Evolutionary conservation across 2,113 vertebrate genomes (phyloP), one percentile per base, ranked within the genome.

Genomic region (Pedionomus torquatus): DNA sequence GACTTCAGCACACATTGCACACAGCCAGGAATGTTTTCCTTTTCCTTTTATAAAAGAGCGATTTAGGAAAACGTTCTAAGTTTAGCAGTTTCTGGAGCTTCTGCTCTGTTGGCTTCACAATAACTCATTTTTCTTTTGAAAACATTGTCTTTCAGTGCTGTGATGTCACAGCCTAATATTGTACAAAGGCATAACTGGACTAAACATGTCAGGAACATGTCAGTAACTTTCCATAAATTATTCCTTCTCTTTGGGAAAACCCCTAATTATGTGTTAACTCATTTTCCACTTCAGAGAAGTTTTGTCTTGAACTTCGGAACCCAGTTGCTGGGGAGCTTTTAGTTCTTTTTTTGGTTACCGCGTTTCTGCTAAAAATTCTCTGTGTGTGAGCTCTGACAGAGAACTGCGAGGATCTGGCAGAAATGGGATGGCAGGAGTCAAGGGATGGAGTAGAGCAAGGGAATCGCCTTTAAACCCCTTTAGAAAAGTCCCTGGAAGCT

Each of bases 191-290:
- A 10, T 89, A 91, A 92, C 96, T 49, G 89, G 95, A 97, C 94
- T 87, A 95, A 97, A 96, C 93, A 94, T 97, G 97, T 95, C 94
- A 95, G 95, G 84, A 97, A 94, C 95, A 97, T 97, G 96, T 97
- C 97, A 96, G 96, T 43, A 94, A 93, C 92, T 97, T 97, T 97
- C 94, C 96, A 97, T 96, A 96, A 97, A 97, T 97, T 95, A 97
- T 97, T 94, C 95, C 52, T 75, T 57, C 91, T 97, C 96, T 76
- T 96, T 95, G 96, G 97, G 97, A 97, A 97, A 97, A 91, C 94
- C 97, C 97, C 95, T 97, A 95, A 95, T 95, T 96, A 95, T 91
- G 93, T 94, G 87, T 91, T 97, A 95, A 85, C 89, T 97, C 94
- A 92, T 97, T 94, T 95, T 96, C 87, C 89, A 76, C 84, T 95